Conservation (phyloP, 2,888 invertebrate genomes). For the Azorinus chamasolen region DNA sequence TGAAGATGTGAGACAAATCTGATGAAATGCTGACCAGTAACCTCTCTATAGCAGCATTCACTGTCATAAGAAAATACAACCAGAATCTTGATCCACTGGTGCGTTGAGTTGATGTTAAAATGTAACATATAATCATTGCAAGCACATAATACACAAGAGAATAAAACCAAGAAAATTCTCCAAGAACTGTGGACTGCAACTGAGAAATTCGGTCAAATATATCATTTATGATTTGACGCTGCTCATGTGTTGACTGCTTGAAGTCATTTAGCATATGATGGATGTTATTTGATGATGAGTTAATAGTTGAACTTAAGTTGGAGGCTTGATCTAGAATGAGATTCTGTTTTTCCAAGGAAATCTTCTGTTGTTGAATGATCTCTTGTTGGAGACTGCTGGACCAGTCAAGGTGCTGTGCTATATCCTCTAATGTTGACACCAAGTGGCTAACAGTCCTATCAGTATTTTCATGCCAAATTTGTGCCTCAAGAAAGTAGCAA, state of each 20-base stretch:
- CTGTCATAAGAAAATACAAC: constrained; percentile 88
- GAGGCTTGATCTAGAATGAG: constrained; percentile 82
- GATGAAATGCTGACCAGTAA: constrained; percentile 49
- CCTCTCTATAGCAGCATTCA: constrained; percentile 88
- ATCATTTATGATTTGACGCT: constrained; percentile 88
- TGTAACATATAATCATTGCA: constrained; percentile 87
- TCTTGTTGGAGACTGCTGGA: constrained; percentile 87
- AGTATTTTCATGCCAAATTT: constrained; percentile 89
- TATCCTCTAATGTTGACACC: constrained; percentile 87
- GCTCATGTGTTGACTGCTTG: constrained; percentile 88
- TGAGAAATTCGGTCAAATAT: constrained; percentile 88
- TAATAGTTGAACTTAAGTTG: constrained; percentile 81
- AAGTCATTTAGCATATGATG: constrained; percentile 84
- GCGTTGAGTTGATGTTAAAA: constrained; percentile 88
- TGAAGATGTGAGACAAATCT: background rate
- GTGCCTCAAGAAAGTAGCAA: constrained; percentile 90
- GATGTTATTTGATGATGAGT: constrained; percentile 80
- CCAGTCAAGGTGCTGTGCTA: constrained; percentile 87
- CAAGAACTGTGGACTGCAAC: constrained; percentile 89
- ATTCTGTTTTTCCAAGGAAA: constrained; percentile 85
- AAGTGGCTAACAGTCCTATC: constrained; percentile 88
- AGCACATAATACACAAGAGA: constrained; percentile 89
- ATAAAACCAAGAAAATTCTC: constrained; percentile 90
- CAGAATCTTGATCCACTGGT: constrained; percentile 88
- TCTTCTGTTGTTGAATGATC: constrained; percentile 87